Percentiles rank a stretch among this genome's conserved stretches.
phyloP scores from a whole-genome alignment of 2,797 vertebrate species.

The Alfaro cultratus region DNA sequence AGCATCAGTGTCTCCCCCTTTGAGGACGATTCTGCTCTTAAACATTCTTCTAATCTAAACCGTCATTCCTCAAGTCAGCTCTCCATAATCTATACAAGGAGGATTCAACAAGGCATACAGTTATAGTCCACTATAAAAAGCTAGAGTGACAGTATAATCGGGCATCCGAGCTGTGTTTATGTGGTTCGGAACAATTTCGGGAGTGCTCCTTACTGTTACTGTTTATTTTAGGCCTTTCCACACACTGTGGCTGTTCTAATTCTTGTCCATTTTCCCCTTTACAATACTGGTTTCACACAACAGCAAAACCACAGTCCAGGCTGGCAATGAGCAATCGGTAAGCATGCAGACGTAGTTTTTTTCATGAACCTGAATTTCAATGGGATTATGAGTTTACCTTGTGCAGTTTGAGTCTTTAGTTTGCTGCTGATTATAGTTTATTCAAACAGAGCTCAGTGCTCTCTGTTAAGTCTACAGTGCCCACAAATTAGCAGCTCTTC shows the following conservation, averaged over 20 bases:
- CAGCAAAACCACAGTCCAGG: background rate
- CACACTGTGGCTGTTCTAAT: conserved; percentile 17
- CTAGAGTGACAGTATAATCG: conserved; percentile 22
- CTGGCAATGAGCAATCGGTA: conserved; percentile 15
- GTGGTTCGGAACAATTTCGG: conserved; percentile 29
- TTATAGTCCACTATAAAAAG: background rate
- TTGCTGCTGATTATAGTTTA: conserved; percentile 61
- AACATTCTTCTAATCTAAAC: conserved; percentile 25
- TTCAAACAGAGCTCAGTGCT: conserved; percentile 27
- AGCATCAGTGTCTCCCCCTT: conserved; percentile 34
- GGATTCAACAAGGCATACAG: conserved; percentile 1
- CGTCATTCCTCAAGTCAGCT: background rate
- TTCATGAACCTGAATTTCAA: background rate
- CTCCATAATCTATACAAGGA: background rate
- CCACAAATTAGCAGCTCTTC: conserved; percentile 70
- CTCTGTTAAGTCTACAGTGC: conserved; percentile 63
- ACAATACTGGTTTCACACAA: conserved; percentile 25
- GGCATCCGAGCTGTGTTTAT: conserved; percentile 41
- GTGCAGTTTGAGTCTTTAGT: conserved; percentile 23
- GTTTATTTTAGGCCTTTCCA: conserved; percentile 44
- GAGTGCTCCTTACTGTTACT: conserved; percentile 36
- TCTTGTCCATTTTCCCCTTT: conserved; percentile 52
- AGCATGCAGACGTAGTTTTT: background rate
- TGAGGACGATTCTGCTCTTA: conserved; percentile 13
- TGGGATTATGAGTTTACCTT: conserved; percentile 5